Evolutionary conservation across 2,797 vertebrate genomes (phyloP), one percentile per base, ranked within the genome.

Genomic region (Rallus crepitans): DNA sequence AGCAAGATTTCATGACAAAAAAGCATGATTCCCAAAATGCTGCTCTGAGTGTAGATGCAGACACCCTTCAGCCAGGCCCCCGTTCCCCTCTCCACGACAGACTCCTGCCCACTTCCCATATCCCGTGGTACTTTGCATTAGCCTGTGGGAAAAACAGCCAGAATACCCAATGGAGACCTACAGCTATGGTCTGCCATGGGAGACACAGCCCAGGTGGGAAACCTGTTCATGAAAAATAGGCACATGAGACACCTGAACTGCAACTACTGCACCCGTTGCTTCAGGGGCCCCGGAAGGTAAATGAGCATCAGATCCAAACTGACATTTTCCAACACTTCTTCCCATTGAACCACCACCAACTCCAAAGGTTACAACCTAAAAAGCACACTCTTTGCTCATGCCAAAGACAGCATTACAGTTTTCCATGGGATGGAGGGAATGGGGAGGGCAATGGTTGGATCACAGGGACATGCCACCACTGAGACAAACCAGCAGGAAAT

Each of bases 131-230:
- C 23, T 96, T 97, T 97, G 89, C 95, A 96, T 97, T 7, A 84
- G 5, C 81, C 92, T 96, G 93, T 94, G 90, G 93, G 96, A 96
- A 97, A 94, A 82, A 2, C 50, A 61, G 47, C n/a, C 94, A 21
- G 78, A 93, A 96, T 93, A 92, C 52, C 90, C 93, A 85, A 70
- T 17, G 4, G 90, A 71, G 81, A 92, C 93, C 92, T 96, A 64
- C 86, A 95, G 94, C 86, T 82, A 65, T 2, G 7, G 72, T 48
- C 88, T 94, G 64, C 81, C 89, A 94, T 61, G 86, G 87, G 86
- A 96, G 90, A 92, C 25, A 81, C 5, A 4, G 66, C 30, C 59
- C 90, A 57, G 92, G 93, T 93, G 96, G 94, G 95, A 94, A 97
- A 94, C 64, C 75, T 85, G 92, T 19, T 94, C 89, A 87, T 91